These are phyloP conservation scores for Morone saxatilis DNA, from an alignment of 2,113 vertebrate genomes.

Conservation along the genomic window DNA sequence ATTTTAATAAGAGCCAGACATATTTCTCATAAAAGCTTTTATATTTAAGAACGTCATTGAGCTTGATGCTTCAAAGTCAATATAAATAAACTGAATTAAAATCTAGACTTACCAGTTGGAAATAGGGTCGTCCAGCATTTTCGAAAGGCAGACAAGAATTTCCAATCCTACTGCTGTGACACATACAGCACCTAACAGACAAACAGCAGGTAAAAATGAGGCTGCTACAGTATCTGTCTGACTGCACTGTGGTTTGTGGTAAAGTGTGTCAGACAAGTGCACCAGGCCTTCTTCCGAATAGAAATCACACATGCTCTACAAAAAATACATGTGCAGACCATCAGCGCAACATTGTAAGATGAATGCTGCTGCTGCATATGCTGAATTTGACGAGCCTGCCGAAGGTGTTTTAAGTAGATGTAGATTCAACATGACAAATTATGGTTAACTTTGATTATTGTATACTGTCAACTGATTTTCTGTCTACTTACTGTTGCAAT, in stretches of 20 bases:
- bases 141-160: fast-evolving
- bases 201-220: neutral
- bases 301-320: neutral
- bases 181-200: neutral
- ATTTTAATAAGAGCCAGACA: neutral
- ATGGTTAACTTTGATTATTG: neutral
- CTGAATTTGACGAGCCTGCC: fast-evolving
- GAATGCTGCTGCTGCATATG: too few relatives aligned
- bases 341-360: too few relatives aligned
- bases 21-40: neutral
- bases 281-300: neutral
- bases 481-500: neutral
- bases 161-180: neutral
- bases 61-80: neutral
- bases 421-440: neutral
- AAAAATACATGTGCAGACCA: neutral
- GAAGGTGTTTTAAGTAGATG: neutral
- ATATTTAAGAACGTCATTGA: neutral
- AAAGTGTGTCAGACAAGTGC: fast-evolving
- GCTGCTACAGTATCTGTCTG: fast-evolving
- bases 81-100: neutral
- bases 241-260: conserved; percentile 12
- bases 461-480: too few relatives aligned
- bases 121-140: conserved; percentile 11
- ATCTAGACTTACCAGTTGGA: conserved; percentile 32